Percentiles rank a stretch among this genome's conserved stretches.
Conservation (phyloP, 1,140 invertebrate genomes). For the Leptinotarsa undecemlineata region DNA sequence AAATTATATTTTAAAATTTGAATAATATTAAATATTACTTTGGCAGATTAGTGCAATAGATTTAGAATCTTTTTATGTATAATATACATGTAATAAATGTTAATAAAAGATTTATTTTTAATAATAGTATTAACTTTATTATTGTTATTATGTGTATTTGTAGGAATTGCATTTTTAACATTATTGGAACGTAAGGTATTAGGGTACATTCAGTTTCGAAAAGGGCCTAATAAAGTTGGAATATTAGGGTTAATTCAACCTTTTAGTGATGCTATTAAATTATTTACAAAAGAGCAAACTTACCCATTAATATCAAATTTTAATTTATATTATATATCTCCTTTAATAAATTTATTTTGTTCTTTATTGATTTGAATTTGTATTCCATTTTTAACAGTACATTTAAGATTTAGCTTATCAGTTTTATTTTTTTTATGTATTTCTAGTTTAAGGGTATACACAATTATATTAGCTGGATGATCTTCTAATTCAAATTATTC, state of each 20-base stretch:
- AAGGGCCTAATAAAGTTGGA: constrained; percentile 70
- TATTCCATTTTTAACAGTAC: constrained; percentile 54
- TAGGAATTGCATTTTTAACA: constrained; percentile 68
- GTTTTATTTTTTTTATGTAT: constrained; percentile 61
- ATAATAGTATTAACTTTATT: constrained; percentile 26
- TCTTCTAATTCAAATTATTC: constrained; percentile 71
- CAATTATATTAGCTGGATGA: constrained; percentile 63
- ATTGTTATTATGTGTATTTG: constrained; percentile 54
- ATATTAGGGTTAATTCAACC: constrained; percentile 66
- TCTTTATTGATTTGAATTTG: constrained; percentile 60
- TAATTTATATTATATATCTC: constrained; percentile 62
- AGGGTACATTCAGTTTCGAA: constrained; percentile 70
- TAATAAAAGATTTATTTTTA: constrained; percentile 56
- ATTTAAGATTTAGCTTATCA: constrained; percentile 58
- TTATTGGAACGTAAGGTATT: constrained; percentile 71
- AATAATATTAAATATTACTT: constrained; percentile 58
- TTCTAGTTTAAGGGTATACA: constrained; percentile 63
- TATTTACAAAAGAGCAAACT: constrained; percentile 65
- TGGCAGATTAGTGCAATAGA: constrained; percentile 66
- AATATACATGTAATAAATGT: constrained; percentile 59
- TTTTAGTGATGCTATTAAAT: constrained; percentile 69
- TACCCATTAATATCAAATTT: constrained; percentile 59
- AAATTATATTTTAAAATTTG: constrained; percentile 53
- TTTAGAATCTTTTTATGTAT: constrained; percentile 66
- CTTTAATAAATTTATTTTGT: constrained; percentile 62